Evolutionary conservation across 2,113 vertebrate species (phyloP).

Genomic region (Mesoclemmys tuberculata): DNA sequence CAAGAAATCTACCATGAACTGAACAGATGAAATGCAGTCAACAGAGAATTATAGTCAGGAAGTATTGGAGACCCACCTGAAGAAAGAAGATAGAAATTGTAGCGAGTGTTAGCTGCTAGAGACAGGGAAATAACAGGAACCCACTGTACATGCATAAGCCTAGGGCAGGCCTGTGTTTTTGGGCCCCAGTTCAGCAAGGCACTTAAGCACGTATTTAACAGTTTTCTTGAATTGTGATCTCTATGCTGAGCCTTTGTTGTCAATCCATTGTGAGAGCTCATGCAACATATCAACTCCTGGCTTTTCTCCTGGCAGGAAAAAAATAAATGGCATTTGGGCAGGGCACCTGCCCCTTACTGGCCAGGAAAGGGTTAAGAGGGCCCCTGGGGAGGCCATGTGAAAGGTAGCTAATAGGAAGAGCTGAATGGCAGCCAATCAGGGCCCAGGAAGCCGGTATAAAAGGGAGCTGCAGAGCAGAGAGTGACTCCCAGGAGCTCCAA

Average conservation of each 20-base stretch:
- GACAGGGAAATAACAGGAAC: background rate
- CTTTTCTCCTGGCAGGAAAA: background rate
- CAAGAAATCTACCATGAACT: accelerated
- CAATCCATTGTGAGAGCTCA: background rate
- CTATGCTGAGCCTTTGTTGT: background rate
- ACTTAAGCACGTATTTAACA: background rate
- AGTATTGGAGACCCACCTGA: background rate
- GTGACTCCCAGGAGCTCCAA: too few relatives aligned
- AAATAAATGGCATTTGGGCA: background rate
- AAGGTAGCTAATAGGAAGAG: too few relatives aligned
- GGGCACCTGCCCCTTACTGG: too few relatives aligned
- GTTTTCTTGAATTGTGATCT: background rate
- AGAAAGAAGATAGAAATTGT: background rate
- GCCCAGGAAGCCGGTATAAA: too few relatives aligned
- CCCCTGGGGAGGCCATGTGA: too few relatives aligned
- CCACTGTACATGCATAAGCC: background rate
- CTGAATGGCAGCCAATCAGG: too few relatives aligned
- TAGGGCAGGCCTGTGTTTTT: background rate
- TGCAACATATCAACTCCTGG: background rate
- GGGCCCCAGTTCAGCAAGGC: background rate
- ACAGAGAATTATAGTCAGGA: background rate
- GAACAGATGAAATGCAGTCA: background rate
- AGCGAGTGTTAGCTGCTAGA: background rate
- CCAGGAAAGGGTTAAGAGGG: too few relatives aligned
- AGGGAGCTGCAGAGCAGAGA: too few relatives aligned